Evolutionary conservation across 2,888 invertebrate species (phyloP).

Genomic region (Eupeodes luniger): DNA sequence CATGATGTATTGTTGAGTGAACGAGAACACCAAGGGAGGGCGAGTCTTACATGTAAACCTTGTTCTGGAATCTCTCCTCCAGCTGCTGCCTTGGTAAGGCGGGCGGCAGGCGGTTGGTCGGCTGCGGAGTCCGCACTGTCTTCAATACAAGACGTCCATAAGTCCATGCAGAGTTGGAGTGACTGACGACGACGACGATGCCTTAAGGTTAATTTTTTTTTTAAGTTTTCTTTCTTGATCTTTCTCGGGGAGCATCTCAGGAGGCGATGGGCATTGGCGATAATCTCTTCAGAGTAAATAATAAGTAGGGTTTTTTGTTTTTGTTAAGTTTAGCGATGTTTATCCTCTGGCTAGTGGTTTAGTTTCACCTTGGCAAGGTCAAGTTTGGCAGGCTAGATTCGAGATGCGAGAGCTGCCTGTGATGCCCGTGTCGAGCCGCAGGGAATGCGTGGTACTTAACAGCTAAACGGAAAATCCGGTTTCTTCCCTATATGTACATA

Average conservation of each 20-base stretch:
- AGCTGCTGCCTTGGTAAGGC: neutral
- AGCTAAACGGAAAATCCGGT: slow-evolving; percentile 66
- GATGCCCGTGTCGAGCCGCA: slow-evolving; percentile 26
- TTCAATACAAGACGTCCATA: slow-evolving; percentile 32
- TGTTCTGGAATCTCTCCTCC: slow-evolving; percentile 43
- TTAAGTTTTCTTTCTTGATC: neutral
- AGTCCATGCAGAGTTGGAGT: slow-evolving; percentile 13
- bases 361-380: slow-evolving; percentile 73
- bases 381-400: slow-evolving; percentile 33
- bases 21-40: slow-evolving; percentile 71
- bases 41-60: slow-evolving; percentile 48
- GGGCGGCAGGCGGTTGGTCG: too few species aligned
- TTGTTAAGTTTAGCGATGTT: slow-evolving; percentile 32
- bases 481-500: slow-evolving; percentile 6
- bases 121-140: slow-evolving; percentile 5
- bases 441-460: slow-evolving; percentile 63
- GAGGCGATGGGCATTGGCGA: slow-evolving; percentile 73
- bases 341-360: slow-evolving; percentile 48
- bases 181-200: slow-evolving; percentile 65
- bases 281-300: slow-evolving; percentile 74
- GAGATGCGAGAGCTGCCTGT: neutral
- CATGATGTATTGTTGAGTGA: slow-evolving; percentile 71
- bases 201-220: slow-evolving; percentile 39
- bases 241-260: slow-evolving; percentile 31
- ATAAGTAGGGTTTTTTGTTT: slow-evolving; percentile 64